Evolutionary conservation across 2,113 vertebrate species (phyloP).

Genomic region (Camelus bactrianus): DNA sequence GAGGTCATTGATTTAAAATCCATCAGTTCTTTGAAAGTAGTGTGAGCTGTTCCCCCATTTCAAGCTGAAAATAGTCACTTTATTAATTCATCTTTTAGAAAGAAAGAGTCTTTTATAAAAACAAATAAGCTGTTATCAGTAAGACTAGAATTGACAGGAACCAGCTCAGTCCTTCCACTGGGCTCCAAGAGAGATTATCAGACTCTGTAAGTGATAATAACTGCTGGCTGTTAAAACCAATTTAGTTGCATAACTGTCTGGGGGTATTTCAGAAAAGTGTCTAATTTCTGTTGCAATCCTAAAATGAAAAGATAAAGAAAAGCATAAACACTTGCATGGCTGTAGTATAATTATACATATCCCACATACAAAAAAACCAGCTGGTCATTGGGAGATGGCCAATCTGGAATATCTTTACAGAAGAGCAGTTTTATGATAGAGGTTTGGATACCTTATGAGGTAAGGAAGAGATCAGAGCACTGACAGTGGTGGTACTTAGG

Average conservation of each 20-base stretch:
- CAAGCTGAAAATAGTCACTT: background rate
- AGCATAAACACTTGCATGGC: background rate
- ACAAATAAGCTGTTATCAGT: background rate
- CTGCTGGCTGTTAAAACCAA: background rate
- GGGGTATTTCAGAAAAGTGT: background rate
- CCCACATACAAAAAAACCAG: background rate
- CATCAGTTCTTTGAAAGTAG: background rate
- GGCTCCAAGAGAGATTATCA: background rate
- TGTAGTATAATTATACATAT: background rate
- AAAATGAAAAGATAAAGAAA: background rate
- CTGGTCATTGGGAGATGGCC: background rate
- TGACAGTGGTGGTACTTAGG: background rate
- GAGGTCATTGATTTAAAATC: background rate
- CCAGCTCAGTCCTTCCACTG: background rate
- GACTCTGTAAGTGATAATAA: background rate
- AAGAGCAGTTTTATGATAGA: background rate
- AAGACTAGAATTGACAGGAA: background rate
- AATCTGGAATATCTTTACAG: background rate
- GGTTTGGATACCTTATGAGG: background rate
- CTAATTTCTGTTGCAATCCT: constrained; percentile 25
- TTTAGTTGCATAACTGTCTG: background rate
- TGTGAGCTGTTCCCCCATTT: background rate
- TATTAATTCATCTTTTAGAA: background rate
- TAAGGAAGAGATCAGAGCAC: background rate
- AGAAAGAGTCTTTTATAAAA: background rate